Base-by-base conservation (phyloP, 1,140 invertebrate genomes). In the Cotesia chilonis region DNA sequence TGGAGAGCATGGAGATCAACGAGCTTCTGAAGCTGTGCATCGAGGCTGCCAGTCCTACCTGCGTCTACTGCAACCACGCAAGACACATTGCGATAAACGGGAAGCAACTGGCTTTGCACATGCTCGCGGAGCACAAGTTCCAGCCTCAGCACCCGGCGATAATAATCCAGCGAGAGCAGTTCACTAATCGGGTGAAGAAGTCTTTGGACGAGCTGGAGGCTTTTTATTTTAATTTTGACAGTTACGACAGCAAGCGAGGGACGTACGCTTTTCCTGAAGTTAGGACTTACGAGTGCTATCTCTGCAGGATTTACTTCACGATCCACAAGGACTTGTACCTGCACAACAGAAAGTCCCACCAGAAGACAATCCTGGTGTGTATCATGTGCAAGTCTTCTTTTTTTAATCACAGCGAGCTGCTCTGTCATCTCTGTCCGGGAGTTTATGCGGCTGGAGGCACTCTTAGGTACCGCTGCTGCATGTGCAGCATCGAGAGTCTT, bases 301-400 rank as follows among this genome's bases (percentile, higher is more conserved):
- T 94, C 76, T 95, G 94, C 84, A 90, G 92, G 78, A 94, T 91
- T 82, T 88, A 90, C 72, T 93, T 93, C 57, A 84, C 89, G 4
- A 87, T 92, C 41, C 93, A 94, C 79, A 95, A 94, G 85, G 94
- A 95, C 84, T 87, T 95, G 9, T 94, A 94, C 84, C 87, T 93
- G 74, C 94, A 95, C 82, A 95, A 95, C 82, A 88, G 93, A 64
- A 93, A 94, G 85, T 91, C 93, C 89, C 94, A 95, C 85, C 91
- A 93, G 75, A 95, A 94, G 83, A 91, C 92, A 36, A 91, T 93
- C 71, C 87, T 94, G 52, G 83, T 93, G 51, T 95, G 94, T 85
- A 90, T 93, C 71, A 94, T 95, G 93, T 95, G 94, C 82, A 94
- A 94, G 86, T 90, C 91, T 35, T 94, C 92, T 78, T 95, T 95